These are phyloP conservation scores for Amblyteles armatorius DNA, from an alignment of 2,888 invertebrate genomes.

Conservation along the genomic window DNA sequence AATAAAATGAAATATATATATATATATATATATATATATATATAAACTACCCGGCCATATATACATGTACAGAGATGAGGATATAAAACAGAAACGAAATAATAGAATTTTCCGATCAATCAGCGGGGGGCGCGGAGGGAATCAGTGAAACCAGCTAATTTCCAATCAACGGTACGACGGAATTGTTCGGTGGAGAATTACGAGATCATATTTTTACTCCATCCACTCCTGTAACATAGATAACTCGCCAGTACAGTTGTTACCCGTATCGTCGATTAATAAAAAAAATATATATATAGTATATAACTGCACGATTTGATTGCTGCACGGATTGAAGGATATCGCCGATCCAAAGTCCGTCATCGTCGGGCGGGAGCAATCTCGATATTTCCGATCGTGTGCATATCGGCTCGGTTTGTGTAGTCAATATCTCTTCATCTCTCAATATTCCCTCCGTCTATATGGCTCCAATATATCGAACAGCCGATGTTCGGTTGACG, in stretches of 20 bases:
- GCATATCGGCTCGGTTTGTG: background rate
- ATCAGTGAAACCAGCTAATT: conserved; percentile 2
- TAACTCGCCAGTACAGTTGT: background rate
- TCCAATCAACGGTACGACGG: background rate
- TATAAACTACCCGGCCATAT: conserved; percentile 11
- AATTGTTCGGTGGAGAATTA: background rate
- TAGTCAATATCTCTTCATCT: conserved; percentile 40
- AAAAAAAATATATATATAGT: background rate
- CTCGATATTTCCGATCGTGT: conserved; percentile 21
- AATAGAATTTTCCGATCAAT: conserved; percentile 40
- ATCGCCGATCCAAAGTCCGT: conserved; percentile 16
- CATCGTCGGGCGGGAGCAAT: conserved; percentile 22
- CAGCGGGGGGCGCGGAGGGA: conserved; percentile 1
- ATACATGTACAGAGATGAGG: conserved; percentile 4
- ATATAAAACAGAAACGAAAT: conserved; percentile 19
- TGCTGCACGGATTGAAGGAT: conserved; percentile 6
- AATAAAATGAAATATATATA: conserved; percentile 32
- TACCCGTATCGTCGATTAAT: background rate
- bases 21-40: conserved; percentile 30
- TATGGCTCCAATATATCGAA: conserved; percentile 9
- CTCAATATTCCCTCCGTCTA: conserved; percentile 29
- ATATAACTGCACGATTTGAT: background rate
- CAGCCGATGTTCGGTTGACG: conserved; percentile 48
- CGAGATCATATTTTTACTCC: background rate
- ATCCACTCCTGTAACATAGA: background rate